Evolutionary conservation across 1,140 invertebrate genomes (phyloP), one percentile per base, ranked within the genome.

Genomic region (Mya arenaria): DNA sequence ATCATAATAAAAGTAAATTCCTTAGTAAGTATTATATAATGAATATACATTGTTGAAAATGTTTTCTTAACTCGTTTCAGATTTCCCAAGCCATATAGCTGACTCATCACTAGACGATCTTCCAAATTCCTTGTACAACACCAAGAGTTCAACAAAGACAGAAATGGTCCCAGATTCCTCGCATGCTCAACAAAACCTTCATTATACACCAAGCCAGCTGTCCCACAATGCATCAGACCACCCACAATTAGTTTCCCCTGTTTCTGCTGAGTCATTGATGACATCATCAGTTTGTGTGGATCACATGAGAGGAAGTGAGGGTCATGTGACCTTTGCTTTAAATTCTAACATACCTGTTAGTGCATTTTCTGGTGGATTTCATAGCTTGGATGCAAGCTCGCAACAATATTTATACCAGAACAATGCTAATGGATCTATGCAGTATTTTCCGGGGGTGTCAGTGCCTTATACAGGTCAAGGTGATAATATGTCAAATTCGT

Each of bases 211-310:
- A n/a, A 56, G 6, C 5, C 5, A 6, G 28, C 6, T 28, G 5
- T 23, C n/a, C 6, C 5, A 4, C n/a, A 56, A n/a, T 19, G 28
- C 5, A 28, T 56, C n/a, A n/a, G 19, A 6, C 28, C 55, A 6
- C 30, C n/a, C 15, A 34, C 39, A 1, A 69, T 2, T 15, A 34
- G 37, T 17, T n/a, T 37, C 23, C 28, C 23, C 30, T 88, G 86
- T 13, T 73, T 88, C 6, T 89, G 89, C 58, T 79, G 86, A 30
- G 52, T 77, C 19, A 91, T 89, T 72, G 52, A 85, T 17, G 86
- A 86, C 15, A 87, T 85, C 19, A 87, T 82, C 56, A 88, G 86
- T n/a, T 89, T 85, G 25, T n/a, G 48, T 17, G 0, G 83, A 89
- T 66, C 83, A 85, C n/a, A 78, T 74, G 0, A 60, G 32, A 37